Conservation (phyloP, 37 sponge, comb jelly and placozoan genomes). For the Spongia lamella region DNA sequence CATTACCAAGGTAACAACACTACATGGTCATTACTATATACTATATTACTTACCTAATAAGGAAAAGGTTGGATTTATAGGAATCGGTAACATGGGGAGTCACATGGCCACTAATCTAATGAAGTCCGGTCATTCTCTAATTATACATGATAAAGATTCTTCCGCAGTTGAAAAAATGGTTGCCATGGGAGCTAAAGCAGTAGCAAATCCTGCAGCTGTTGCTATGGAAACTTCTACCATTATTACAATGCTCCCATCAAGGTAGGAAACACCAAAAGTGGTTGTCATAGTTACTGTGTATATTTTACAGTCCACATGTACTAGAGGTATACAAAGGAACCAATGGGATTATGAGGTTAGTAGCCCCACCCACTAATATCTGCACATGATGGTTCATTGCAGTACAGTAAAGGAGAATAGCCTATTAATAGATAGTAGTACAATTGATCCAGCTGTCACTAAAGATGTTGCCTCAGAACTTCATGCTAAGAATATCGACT, state of each 20-base stretch:
- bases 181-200: constrained; percentile 61
- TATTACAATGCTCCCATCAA: constrained; percentile 86
- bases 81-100: constrained; percentile 98
- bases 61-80: constrained; percentile 85
- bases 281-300: not conserved
- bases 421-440: constrained; percentile 93
- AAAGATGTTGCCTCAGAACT: constrained; percentile 49
- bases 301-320: constrained; percentile 57
- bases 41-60: not conserved
- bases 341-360: constrained; percentile 67
- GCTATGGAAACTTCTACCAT: constrained; percentile 63
- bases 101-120: constrained; percentile 94
- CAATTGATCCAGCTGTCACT: constrained; percentile 81
- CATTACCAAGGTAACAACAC: too few relatives aligned
- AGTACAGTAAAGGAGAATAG: constrained; percentile 50
- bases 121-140: constrained; percentile 61
- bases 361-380: not conserved
- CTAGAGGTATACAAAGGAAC: constrained; percentile 68
- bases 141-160: constrained; percentile 75
- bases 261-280: constrained; percentile 15
- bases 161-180: constrained; percentile 46
- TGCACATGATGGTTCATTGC: not conserved
- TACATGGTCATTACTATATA: too few relatives aligned
- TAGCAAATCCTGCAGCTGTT: constrained; percentile 64
- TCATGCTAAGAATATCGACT: constrained; percentile 41